Base-by-base conservation (phyloP, 2,797 vertebrate species). In the Todus mexicanus region DNA sequence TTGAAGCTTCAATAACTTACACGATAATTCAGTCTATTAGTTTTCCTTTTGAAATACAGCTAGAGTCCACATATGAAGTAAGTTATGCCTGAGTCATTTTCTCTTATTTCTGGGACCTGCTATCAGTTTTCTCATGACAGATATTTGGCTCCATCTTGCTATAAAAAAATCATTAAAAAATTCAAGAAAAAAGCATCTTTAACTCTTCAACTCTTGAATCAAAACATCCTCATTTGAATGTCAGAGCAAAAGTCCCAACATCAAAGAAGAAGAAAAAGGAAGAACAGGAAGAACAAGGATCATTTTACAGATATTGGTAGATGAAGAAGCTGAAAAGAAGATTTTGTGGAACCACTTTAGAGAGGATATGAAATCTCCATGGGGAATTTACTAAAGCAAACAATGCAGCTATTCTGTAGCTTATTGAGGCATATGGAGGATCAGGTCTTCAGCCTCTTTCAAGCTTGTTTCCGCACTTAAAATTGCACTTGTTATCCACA, bases 111-210 rank as follows among this genome's bases (percentile, higher is more conserved):
- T 88, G 60, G 77, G 81, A 89, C 45, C 57, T 87, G 78, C 71
- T 95, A 94, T 95, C 79, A 93, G 27, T 96, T 97, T 96, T 97
- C 79, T 93, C 77, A 89, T 93, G 92, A 95, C 74, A 88, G 94
- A 89, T 93, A 93, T 96, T 95, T 95, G 94, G 74, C 63, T 96
- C 70, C 53, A 77, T 76, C 27, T 5, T 88, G 57, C 92, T 91
- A 88, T 87, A 89, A 96, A 94, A 96, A 95, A 88, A 27, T 84
- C 61, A 91, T 94, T 94, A 43, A 88, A 87, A 90, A 95, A 78
- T 74, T 87, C 61, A 95, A 74, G 33, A 92, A 68, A 91, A 90
- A 96, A 97, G 15, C 33, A 60, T 79, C 73, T 93, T 95, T 95
- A 95, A 96, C 96, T 96, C 76, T 94, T 92, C 85, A 89, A 63